Evolutionary conservation across 1,140 invertebrate genomes (phyloP), one percentile per base, ranked within the genome.

Genomic region (Lutraria rhynchaena): DNA sequence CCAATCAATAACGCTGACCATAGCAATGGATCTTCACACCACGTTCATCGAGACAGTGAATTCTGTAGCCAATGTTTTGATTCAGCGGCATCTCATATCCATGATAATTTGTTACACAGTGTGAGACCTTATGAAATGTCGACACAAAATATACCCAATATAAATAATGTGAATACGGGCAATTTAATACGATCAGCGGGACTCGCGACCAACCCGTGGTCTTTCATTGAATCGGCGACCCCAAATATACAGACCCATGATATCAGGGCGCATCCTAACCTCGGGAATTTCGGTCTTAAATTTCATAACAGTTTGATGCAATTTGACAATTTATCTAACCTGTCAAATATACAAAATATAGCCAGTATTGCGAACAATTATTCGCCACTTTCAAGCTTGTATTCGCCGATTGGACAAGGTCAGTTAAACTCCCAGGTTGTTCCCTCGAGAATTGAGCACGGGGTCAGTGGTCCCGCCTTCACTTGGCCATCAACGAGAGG

Each of bases 51-150:
- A 15, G 60, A 78, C 24, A 55, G 29, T 57, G 75, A 78, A 24
- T 78, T 51, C 27, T 78, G 75, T 63, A 27, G 37, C 4, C 75
- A 78, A n/a, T 78, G 75, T 78, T 78, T 78, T 78, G 75, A 78
- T 41, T 63, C 75, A 51, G 51, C 75, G 24, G 41, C 75, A 22
- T 63, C 75, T 55, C 57, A 78, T 19, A 78, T 78, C 67, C 75
- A 78, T 22, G 75, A 78, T 67, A 78, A 78, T 78, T 67, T 78
- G 60, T 78, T 78, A 67, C 60, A 78, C 75, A 78, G 75, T 41
- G 27, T 78, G 75, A 31, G 75, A 37, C 58, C 75, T 29, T 78
- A 78, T 57, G 61, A 67, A 51, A 78, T 78, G 75, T 78, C 75
- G 51, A 67, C 75, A 78, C 75, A 78, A 55, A 65, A 63, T 78